Evolutionary conservation across 2,888 invertebrate genomes (phyloP), one percentile per base, ranked within the genome.

Genomic region (Drosophila phalerata): DNA sequence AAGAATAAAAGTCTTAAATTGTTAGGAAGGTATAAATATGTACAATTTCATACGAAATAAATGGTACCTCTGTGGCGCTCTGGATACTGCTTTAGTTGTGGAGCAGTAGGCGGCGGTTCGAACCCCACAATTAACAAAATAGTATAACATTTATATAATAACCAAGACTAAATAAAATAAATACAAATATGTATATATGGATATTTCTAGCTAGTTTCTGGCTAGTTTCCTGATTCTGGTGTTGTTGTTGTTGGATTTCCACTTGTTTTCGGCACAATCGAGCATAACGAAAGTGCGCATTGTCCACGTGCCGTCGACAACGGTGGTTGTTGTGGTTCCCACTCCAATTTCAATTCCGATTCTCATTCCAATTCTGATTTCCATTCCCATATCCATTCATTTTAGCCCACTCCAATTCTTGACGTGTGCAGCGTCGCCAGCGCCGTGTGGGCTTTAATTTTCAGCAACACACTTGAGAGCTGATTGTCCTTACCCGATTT

Each of bases 231-330:
- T 51, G 32, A 55, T 17, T 11, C 17, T 32, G 28, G 43, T 40
- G 28, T 13, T 63, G 52, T 55, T 56, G 42, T 43, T 65, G 10
- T 56, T 70, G 58, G 55, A 73, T 60, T 66, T 71, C 69, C 82
- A 85, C 89, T 89, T 87, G 85, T 89, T 85, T 86, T 81, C 81
- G 77, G 77, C 82, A 87, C 90, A 87, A 87, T 89, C 81, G 90
- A 89, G 87, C 88, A 89, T 89, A 81, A 84, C 86, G 79, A 89
- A 73, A 83, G 72, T 76, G 81, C 75, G 79, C 79, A 69, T 66
- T 83, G 78, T 84, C 83, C 88, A 85, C 85, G 85, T 77, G 89
- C 73, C 79, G 66, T 67, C 63, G 66, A 49, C 71, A 64, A 34
- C 57, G 83, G 79, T 88, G 82, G 88, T 85, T 81, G 87, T 53